A percentile compares a stretch with the other conserved stretches of the same genome.
Evolutionary conservation across 2,888 invertebrate genomes (phyloP).

Genomic region (Cremastinae sp.): DNA sequence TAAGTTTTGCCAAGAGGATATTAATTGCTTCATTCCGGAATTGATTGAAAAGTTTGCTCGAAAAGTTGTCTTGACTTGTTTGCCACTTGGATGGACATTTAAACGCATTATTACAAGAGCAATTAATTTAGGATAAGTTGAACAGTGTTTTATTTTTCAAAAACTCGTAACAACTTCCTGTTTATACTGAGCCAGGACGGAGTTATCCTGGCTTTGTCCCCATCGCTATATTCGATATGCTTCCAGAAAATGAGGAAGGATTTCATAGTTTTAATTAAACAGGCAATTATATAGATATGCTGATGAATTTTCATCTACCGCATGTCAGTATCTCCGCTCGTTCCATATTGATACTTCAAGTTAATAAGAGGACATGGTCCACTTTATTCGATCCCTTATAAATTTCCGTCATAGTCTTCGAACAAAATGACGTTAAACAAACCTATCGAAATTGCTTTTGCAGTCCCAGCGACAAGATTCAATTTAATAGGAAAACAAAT

Average conservation of each 20-base stretch:
- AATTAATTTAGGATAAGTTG: not conserved
- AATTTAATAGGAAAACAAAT: too few species aligned
- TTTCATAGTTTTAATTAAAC: conserved; percentile 44
- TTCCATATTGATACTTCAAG: conserved; percentile 51
- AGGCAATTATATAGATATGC: conserved; percentile 5
- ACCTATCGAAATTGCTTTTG: too few species aligned
- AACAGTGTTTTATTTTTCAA: too few species aligned
- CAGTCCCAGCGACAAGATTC: too few species aligned
- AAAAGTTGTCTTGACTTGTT: not conserved
- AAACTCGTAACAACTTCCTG: too few species aligned
- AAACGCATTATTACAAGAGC: not conserved
- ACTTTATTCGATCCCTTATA: too few species aligned
- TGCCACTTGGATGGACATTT: not conserved
- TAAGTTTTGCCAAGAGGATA: too few species aligned
- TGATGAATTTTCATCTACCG: not conserved
- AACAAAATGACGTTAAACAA: too few species aligned
- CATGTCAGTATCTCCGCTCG: conserved; percentile 1
- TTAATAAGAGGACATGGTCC: conserved; percentile 26
- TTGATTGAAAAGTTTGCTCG: not conserved
- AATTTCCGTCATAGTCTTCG: too few species aligned
- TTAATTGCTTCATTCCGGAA: too few species aligned
- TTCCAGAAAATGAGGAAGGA: not conserved
- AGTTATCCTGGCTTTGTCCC: not conserved
- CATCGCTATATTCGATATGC: not conserved
- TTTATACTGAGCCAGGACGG: not conserved